These are phyloP conservation scores for Pithys albifrons DNA, from an alignment of 2,113 vertebrate genomes.

Conservation along the genomic window DNA sequence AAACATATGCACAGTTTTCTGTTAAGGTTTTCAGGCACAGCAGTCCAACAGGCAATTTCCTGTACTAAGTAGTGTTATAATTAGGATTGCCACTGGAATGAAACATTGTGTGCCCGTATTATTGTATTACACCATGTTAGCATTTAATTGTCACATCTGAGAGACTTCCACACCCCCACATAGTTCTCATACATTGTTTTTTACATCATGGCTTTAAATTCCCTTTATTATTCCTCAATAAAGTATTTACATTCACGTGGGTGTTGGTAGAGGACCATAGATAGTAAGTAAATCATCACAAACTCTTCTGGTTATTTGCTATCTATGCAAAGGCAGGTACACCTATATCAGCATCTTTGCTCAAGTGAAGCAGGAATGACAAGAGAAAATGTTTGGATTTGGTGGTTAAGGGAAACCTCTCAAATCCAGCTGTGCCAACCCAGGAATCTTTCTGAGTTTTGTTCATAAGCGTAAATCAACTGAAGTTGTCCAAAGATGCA, in stretches of 20 bases:
- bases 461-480: background rate
- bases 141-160: conserved; percentile 47
- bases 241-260: background rate
- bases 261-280: background rate
- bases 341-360: background rate
- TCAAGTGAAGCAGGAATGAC: background rate
- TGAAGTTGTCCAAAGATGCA: background rate
- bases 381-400: background rate
- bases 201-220: background rate
- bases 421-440: background rate
- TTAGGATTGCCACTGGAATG: conserved; percentile 66
- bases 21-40: conserved; percentile 20
- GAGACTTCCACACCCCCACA: background rate
- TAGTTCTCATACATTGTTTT: background rate
- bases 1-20: background rate
- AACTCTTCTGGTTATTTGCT: background rate
- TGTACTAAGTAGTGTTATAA: conserved; percentile 49
- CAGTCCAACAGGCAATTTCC: conserved; percentile 46
- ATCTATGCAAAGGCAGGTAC: background rate
- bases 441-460: background rate
- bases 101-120: conserved; percentile 34
- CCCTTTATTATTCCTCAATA: background rate
- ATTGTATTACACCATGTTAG: conserved; percentile 56
- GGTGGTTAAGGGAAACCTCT: background rate
- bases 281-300: background rate